Evolutionary conservation across 1,140 invertebrate species (phyloP).

Genomic region (Paraescarpia echinospica): DNA sequence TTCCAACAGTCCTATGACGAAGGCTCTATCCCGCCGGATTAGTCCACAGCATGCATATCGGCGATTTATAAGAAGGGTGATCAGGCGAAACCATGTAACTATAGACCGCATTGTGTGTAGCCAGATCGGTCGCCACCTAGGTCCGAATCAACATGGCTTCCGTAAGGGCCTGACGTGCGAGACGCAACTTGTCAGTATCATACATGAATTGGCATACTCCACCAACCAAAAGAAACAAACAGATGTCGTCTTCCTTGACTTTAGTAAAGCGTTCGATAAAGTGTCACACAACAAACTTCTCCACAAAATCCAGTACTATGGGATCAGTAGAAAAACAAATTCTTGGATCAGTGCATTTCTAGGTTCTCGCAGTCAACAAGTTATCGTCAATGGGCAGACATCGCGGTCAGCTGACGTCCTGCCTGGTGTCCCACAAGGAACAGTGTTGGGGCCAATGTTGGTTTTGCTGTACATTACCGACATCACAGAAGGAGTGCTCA

Average conservation of each 20-base stretch:
- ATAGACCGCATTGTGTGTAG: conserved; percentile 29
- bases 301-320: background rate
- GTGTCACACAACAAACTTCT: background rate
- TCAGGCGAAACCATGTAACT: conserved; percentile 32
- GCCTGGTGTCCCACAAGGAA: background rate
- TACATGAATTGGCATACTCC: conserved; percentile 11
- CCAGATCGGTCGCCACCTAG: background rate
- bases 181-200: conserved; percentile 13
- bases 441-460: background rate
- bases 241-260: background rate
- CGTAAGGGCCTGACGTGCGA: conserved; percentile 16
- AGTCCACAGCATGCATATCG: background rate
- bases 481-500: background rate
- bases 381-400: background rate
- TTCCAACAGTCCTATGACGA: background rate
- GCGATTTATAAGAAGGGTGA: conserved; percentile 34
- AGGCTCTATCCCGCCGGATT: background rate
- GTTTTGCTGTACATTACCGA: background rate
- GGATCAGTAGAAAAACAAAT: background rate
- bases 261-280: background rate
- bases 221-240: background rate
- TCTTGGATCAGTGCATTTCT: conserved; percentile 11
- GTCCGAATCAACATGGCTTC: conserved; percentile 21
- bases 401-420: background rate
- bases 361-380: background rate